These are phyloP conservation scores for Bostrychus sinensis DNA, from an alignment of 2,113 vertebrate species.

Conservation along the genomic window DNA sequence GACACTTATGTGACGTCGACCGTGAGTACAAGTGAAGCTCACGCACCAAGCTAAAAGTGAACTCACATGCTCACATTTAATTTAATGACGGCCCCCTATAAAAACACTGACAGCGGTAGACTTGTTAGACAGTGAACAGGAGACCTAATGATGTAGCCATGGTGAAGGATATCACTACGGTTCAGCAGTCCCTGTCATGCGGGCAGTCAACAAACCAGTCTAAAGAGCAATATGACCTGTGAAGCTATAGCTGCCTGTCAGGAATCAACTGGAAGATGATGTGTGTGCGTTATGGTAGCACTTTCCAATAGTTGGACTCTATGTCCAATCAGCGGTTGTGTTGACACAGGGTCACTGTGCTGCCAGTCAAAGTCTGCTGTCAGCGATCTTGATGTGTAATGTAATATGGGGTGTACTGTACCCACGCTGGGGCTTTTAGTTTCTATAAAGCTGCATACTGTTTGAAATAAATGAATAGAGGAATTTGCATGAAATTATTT, in stretches of 20 bases:
- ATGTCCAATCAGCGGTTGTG: slow-evolving; percentile 15
- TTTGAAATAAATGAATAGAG: background rate
- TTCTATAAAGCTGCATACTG: background rate
- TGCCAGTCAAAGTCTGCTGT: slow-evolving; percentile 32
- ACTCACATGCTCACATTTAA: slow-evolving; percentile 27
- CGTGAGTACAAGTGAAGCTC: background rate
- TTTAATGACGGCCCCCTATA: slow-evolving; percentile 22
- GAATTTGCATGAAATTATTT: background rate
- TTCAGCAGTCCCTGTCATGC: background rate
- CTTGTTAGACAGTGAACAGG: background rate
- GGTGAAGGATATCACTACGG: background rate
- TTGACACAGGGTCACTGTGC: slow-evolving; percentile 19
- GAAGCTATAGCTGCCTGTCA: slow-evolving; percentile 29
- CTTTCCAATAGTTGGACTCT: slow-evolving; percentile 17
- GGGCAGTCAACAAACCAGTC: slow-evolving; percentile 1
- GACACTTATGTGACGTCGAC: background rate
- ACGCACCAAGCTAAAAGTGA: slow-evolving; percentile 6
- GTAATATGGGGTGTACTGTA: background rate
- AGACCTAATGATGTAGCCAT: slow-evolving; percentile 11
- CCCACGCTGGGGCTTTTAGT: background rate
- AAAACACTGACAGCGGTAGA: slow-evolving; percentile 6
- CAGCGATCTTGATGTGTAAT: slow-evolving; percentile 1
- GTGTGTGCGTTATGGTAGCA: slow-evolving; percentile 38
- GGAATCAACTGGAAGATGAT: slow-evolving; percentile 20
- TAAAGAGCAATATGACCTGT: slow-evolving; percentile 14